Conservation (phyloP, 2,113 vertebrate species). For the Theristicus caerulescens region DNA sequence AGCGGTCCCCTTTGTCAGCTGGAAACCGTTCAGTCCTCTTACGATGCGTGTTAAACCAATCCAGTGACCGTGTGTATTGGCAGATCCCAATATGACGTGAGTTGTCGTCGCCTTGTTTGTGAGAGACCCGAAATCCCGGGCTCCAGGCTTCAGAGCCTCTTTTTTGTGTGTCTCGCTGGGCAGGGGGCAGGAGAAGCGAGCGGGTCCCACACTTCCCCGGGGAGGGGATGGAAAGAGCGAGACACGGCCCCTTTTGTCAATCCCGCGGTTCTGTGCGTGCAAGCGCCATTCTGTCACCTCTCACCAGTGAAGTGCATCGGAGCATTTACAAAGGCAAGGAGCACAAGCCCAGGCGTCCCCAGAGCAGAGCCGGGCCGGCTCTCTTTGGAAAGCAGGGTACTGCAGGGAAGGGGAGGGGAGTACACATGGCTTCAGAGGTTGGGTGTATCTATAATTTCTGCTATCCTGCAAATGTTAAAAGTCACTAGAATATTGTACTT, state of each 20-base stretch:
- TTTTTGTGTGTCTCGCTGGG: constrained; percentile 24
- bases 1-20: constrained; percentile 27
- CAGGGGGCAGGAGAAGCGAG: background rate
- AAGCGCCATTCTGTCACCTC: background rate
- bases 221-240: constrained; percentile 19
- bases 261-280: background rate
- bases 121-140: constrained; percentile 44
- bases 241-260: constrained; percentile 2
- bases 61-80: constrained; percentile 68
- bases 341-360: constrained; percentile 56
- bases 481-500: constrained; percentile 80
- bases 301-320: constrained; percentile 34
- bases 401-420: constrained; percentile 71
- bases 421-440: constrained; percentile 55
- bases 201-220: background rate
- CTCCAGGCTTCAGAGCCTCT: constrained; percentile 28
- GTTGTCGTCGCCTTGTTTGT: constrained; percentile 65
- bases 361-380: background rate
- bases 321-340: constrained; percentile 54
- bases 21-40: constrained; percentile 43
- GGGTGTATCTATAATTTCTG: constrained; percentile 72
- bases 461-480: constrained; percentile 84
- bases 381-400: constrained; percentile 48
- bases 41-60: constrained; percentile 54
- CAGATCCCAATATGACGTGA: constrained; percentile 48